phyloP scores from a whole-genome alignment of 2,113 vertebrate species.

The Oxygymnocypris stewartii region DNA sequence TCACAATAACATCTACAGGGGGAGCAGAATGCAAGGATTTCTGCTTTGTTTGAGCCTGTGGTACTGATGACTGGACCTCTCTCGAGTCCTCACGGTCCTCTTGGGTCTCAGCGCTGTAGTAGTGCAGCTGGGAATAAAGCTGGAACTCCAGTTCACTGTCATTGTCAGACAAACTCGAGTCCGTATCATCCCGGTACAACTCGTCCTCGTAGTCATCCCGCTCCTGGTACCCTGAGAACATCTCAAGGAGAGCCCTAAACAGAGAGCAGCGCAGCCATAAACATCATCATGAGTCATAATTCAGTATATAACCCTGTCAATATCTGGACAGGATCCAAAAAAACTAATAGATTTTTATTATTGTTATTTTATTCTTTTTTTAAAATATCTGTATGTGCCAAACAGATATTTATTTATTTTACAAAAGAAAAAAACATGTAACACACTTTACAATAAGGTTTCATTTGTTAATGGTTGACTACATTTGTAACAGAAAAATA shows the following conservation, averaged over 20 bases:
- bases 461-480: background rate
- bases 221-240: conserved; percentile 80
- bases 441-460: background rate
- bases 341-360: background rate
- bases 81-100: background rate
- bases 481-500: too few relatives aligned
- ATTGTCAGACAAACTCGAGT: conserved; percentile 80
- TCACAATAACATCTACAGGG: conserved; percentile 39
- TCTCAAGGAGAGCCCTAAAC: conserved; percentile 64
- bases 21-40: background rate
- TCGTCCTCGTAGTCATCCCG: conserved; percentile 85
- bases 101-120: conserved; percentile 74
- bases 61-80: background rate
- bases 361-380: background rate
- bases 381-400: background rate
- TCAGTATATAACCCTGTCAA: background rate
- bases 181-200: conserved; percentile 80
- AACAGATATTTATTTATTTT: background rate
- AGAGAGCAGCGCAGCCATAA: background rate
- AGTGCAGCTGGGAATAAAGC: conserved; percentile 96
- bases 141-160: conserved; percentile 92
- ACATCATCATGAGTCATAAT: conserved; percentile 12
- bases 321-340: background rate
- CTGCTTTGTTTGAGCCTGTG: background rate
- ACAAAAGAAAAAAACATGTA: background rate